Conservation (phyloP, 2,888 invertebrate species). For the Harpalus rufipes region DNA sequence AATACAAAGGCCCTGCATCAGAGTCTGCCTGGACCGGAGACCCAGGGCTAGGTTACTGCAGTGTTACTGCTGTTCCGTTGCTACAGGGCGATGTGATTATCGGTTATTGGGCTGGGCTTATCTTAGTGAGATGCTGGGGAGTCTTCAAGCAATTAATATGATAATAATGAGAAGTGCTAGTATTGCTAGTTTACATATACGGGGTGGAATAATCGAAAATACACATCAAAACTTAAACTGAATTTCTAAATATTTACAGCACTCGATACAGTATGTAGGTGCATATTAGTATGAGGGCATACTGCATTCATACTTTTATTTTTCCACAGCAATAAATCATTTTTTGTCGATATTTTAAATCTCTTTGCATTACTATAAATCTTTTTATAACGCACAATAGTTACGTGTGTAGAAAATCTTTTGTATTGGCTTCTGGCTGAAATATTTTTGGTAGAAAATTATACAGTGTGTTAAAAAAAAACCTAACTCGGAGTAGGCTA, state of each 20-base stretch:
- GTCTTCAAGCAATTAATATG: neutral
- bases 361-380: too few relatives aligned
- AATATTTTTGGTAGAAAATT: too few relatives aligned
- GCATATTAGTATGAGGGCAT: too few relatives aligned
- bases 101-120: slow-evolving; percentile 26
- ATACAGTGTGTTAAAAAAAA: too few relatives aligned
- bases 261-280: too few relatives aligned
- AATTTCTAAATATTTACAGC: neutral
- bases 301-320: too few relatives aligned
- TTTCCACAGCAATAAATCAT: too few relatives aligned
- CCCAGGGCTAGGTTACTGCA: neutral
- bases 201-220: neutral
- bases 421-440: too few relatives aligned
- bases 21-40: neutral
- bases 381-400: too few relatives aligned
- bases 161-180: neutral
- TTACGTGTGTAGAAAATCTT: too few relatives aligned
- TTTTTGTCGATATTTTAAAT: too few relatives aligned
- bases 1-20: slow-evolving; percentile 23
- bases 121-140: neutral
- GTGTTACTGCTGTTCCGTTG: neutral
- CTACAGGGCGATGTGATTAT: slow-evolving; percentile 28
- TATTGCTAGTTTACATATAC: neutral
- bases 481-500: too few relatives aligned
- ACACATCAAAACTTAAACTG: neutral